Conservation (phyloP, 2,113 vertebrate species). For the Anolis sagrei region DNA sequence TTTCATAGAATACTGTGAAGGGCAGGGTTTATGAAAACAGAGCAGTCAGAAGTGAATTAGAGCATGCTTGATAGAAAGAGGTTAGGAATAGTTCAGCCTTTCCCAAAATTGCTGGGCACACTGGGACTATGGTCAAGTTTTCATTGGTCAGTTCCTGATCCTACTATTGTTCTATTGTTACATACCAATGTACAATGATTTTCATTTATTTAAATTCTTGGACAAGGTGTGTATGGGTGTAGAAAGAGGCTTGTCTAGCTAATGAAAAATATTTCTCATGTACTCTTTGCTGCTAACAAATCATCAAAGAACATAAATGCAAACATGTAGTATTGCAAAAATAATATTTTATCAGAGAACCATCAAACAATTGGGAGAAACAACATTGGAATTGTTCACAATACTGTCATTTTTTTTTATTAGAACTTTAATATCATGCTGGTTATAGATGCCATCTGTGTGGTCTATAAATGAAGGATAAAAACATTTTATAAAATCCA, state of each 20-base stretch:
- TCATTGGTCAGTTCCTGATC: neutral
- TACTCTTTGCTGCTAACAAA: neutral
- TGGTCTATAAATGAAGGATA: too few relatives aligned
- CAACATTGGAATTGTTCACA: too few relatives aligned
- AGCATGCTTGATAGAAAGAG: neutral
- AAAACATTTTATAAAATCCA: neutral
- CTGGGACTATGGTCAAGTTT: neutral
- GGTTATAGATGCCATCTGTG: too few relatives aligned
- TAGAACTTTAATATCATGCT: too few relatives aligned
- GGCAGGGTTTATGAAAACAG: neutral
- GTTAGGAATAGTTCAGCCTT: slow-evolving; percentile 4
- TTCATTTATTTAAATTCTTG: neutral
- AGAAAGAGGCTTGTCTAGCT: neutral
- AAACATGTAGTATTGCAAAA: neutral
- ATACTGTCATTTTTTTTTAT: too few relatives aligned
- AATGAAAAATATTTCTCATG: neutral
- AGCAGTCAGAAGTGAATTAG: slow-evolving; percentile 4
- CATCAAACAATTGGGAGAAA: too few relatives aligned
- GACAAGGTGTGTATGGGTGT: too few relatives aligned
- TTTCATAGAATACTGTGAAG: neutral
- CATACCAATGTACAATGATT: neutral
- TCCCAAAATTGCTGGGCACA: neutral
- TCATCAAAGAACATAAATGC: neutral
- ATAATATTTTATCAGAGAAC: neutral
- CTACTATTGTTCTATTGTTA: slow-evolving; percentile 6